phyloP scores from a whole-genome alignment of 2,113 vertebrate genomes.

The Calidris pugnax region DNA sequence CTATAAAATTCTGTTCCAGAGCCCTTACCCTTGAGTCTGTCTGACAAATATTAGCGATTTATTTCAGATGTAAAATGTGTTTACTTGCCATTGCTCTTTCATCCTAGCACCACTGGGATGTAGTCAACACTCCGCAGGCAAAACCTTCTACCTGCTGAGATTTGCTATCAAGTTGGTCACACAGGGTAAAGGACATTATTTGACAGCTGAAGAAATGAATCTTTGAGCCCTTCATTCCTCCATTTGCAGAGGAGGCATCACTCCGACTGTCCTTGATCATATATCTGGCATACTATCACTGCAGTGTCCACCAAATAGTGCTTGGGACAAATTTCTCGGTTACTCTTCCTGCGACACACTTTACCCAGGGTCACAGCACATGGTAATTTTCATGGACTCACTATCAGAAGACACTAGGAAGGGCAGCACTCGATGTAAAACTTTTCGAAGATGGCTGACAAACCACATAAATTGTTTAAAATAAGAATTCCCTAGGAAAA shows the following conservation, averaged over 20 bases:
- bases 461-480: neutral
- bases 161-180: neutral
- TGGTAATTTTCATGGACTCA: neutral
- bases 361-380: neutral
- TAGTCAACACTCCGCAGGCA: constrained; percentile 12
- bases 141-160: constrained; percentile 39
- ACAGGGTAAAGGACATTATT: constrained; percentile 11
- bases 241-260: neutral
- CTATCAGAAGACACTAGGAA: neutral
- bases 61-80: constrained; percentile 20
- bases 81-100: constrained; percentile 30
- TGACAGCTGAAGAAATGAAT: constrained; percentile 15
- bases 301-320: neutral
- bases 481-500: neutral
- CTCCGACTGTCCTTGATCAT: neutral
- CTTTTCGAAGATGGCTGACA: neutral
- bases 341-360: neutral
- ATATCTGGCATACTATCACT: neutral
- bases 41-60: constrained; percentile 5
- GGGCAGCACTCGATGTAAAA: rapidly evolving
- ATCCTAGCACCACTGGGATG: neutral
- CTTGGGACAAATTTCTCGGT: neutral
- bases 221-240: neutral
- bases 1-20: neutral
- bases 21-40: neutral